Base-by-base conservation (phyloP, 30 jellyfish, hydroid and myxozoan genomes). In the Rhopilema esculentum region DNA sequence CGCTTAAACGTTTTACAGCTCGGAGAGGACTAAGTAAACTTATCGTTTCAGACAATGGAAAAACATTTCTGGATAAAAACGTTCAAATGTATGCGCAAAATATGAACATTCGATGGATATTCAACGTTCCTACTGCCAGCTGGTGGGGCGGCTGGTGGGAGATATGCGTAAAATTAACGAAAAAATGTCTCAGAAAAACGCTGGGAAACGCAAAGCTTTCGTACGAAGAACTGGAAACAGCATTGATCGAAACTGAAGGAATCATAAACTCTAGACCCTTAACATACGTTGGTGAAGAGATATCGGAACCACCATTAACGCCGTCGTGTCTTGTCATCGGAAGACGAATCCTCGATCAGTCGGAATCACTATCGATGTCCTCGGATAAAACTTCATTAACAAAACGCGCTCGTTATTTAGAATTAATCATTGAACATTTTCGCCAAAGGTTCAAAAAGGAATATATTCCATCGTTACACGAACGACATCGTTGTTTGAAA, bases 121-220 rank as follows among this genome's bases (percentile, higher is more conserved):
- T 86, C 40, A 75, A 86, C 66, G 77, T 77, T 19, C 90, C 87
- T 19, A 29, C 88, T 1, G 93, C 86, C 18, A 77, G 87, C 26
- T 86, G 93, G 93, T 61, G 82, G 67, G 91, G 85, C 1, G 84
- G 91, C 15, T 66, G 66, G 18, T 82, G 40, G 27, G 84, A 82
- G 20, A 27, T 63, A 8, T 66, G 2, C 21, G 91, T 82, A 0
- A 82, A 48, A 49, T 64, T 69, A n/a, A 21, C 66, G 23, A 69
- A 82, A 40, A 22, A 48, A 0, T 31, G 83, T 66, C 70, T 79
- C n/a, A 16, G n/a, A n/a, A n/a, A n/a, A 63, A 51, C 7, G 29
- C 4, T 2, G 1, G 62, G 23, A 7, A 51, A 70, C n/a, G n/a
- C n/a, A n/a, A n/a, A n/a, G n/a, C n/a, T n/a, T n/a, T n/a, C n/a